These are phyloP conservation scores for Theodoxus fluviatilis DNA, from an alignment of 2,888 invertebrate genomes.

Conservation along the genomic window DNA sequence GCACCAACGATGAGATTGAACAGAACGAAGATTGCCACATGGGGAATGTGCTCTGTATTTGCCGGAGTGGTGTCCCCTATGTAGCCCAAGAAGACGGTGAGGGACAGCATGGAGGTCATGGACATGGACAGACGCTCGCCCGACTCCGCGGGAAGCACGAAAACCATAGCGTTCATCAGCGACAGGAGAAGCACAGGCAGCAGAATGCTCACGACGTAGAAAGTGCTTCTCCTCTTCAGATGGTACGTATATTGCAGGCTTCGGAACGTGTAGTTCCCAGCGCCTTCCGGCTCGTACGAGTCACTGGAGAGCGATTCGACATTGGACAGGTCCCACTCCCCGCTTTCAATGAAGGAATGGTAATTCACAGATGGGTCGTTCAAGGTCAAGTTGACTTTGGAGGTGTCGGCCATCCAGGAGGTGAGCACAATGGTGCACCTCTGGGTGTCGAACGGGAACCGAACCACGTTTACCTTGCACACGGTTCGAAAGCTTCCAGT, in stretches of 20 bases:
- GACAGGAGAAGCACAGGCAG: constrained; percentile 21
- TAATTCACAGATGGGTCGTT: background rate
- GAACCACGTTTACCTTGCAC: constrained; percentile 12
- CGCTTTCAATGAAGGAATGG: constrained; percentile 3
- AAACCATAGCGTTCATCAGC: constrained; percentile 20
- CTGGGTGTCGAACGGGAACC: constrained; percentile 17
- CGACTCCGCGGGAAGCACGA: constrained; percentile 25
- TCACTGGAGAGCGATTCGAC: no score
- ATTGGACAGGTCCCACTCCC: background rate
- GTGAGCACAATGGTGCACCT: background rate
- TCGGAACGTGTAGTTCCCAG: no score
- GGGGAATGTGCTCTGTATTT: background rate
- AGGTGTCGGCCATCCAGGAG: background rate
- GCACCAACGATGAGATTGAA: background rate
- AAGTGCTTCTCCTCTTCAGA: constrained; percentile 13
- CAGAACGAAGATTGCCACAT: constrained; percentile 13
- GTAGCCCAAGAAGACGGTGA: constrained; percentile 19
- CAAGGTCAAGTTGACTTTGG: background rate
- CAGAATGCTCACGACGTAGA: constrained; percentile 26
- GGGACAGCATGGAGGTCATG: constrained; percentile 10
- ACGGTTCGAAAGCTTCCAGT: background rate
- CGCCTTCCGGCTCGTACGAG: no score
- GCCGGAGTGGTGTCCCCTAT: constrained; percentile 5
- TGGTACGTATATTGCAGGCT: constrained; percentile 25
- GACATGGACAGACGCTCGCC: constrained; percentile 21